Conservation (phyloP, 2,797 vertebrate species). For the Huso huso region DNA sequence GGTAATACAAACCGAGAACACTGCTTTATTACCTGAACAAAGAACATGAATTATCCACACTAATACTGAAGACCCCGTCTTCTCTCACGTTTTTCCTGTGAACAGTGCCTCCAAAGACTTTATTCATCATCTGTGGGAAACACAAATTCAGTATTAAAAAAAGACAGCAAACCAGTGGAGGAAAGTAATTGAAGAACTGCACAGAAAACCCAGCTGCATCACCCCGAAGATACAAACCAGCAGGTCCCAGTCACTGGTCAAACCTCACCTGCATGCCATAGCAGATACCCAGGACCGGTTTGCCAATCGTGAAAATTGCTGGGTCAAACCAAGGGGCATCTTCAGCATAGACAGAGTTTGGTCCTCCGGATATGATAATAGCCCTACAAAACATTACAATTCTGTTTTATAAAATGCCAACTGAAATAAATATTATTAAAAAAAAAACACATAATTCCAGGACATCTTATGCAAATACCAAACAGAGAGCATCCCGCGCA, state of each 20-base stretch:
- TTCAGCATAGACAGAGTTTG: conserved; percentile 95
- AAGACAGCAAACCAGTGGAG: no score
- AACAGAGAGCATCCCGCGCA: no score
- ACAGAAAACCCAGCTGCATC: not conserved
- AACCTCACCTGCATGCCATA: conserved; percentile 94
- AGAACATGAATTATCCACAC: conserved; percentile 90
- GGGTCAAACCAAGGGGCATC: conserved; percentile 97
- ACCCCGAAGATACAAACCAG: not conserved
- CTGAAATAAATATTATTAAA: not conserved
- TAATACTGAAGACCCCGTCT: conserved; percentile 89
- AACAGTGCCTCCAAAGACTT: conserved; percentile 93
- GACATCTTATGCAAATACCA: no score
- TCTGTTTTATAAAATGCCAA: no score
- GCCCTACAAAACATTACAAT: conserved; percentile 56
- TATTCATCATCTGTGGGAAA: conserved; percentile 93
- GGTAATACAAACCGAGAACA: no score
- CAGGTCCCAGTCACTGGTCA: not conserved
- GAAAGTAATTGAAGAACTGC: no score
- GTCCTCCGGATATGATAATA: conserved; percentile 95
- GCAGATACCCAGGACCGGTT: conserved; percentile 93
- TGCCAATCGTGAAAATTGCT: conserved; percentile 95
- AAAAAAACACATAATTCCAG: no score
- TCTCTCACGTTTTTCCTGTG: conserved; percentile 93
- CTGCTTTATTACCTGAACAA: conserved; percentile 75
- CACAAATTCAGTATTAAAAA: no score